Base-by-base conservation (phyloP, 2,888 invertebrate genomes). In the Sialis lutaria region DNA sequence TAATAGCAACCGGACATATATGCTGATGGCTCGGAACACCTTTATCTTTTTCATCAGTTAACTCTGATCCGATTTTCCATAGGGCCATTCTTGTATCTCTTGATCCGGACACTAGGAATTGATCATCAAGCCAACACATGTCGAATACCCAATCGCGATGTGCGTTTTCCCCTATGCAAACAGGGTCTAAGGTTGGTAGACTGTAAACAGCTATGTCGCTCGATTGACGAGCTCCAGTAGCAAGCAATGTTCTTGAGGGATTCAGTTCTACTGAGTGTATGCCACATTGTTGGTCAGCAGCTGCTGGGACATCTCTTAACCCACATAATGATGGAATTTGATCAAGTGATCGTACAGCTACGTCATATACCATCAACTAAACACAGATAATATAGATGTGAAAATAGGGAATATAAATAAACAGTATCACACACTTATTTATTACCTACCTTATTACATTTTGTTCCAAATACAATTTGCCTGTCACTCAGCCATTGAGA, bases 41-140 rank as follows among this genome's bases (percentile, higher is more conserved):
- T 46, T 72, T 71, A 35, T 67, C 64, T 45, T 66, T 68, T 49
- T 62, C 63, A 44, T 63, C 62, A 10, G 63, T 48, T 53, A 66
- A 54, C 50, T 64, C 62, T 0, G 64, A 59, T 4, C 63, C 83
- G 45, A 92, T 81, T 50, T 82, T 75, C 95, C 95, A 96, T 49
- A 95, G 67, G 22, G 89, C 88, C 69, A 95, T 75, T 61, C 82
- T 83, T 4, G 89, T 88, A 65, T 95, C 95, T 46, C 92, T 77
- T 0, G 92, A 91, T 8, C 93, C 93, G 6, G 92, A 89, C 48
- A 95, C 91, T 47, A 95, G 68, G 69, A 89, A 92, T 65, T 93
- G 85, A 65, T 96, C 95, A 65, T 96, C 95, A 51, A 96, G 66
- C 95, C 95, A 96, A 53, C 87, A 87, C 78, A 92, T 81, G 60